Evolutionary conservation across 2,888 invertebrate species (phyloP), one percentile per base, ranked within the genome.

Genomic region (Chelonus formosanus): DNA sequence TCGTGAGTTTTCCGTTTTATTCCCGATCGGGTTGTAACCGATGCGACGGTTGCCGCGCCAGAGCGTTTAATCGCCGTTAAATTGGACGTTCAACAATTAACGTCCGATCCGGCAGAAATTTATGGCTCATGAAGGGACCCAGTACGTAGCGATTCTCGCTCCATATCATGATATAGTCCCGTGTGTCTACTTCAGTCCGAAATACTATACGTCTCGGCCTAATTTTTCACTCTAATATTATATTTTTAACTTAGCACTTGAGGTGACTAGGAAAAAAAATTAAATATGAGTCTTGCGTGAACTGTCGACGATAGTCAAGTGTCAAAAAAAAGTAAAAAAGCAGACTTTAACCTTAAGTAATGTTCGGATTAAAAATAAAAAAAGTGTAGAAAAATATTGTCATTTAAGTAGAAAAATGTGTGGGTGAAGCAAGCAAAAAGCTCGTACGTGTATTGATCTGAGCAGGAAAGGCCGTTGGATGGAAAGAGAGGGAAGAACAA

Each of bases 401-500:
- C 32, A 53, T 34, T 53, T n/a, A 62, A 62, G 32, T 10, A 20
- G 35, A n/a, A 62, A 48, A 44, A 64, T 58, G 53, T 52, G 45
- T 20, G 32, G 50, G 59, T 59, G 60, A 62, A 60, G n/a, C n/a
- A 67, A 61, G 73, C 67, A 69, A 68, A 70, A 73, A 68, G 63
- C 58, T 67, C 70, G 73, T 75, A 74, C 76, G 74, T 74, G 75
- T 78, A 78, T 78, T 77, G 78, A 78, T 78, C 76, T 76, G 73
- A 64, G 31, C 66, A 66, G 68, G 64, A 69, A 61, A 54, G 58
- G 52, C 45, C 43, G 44, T 40, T 31, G 43, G 8, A 20, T 47
- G 36, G 45, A 43, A 10, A 7, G 10, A 44, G n/a, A 45, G n/a
- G 10, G 4, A 43, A 32, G 8, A 31, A 2, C 40, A 40, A 61